Conservation (phyloP, 2,797 vertebrate genomes). For the Varecia variegata region DNA sequence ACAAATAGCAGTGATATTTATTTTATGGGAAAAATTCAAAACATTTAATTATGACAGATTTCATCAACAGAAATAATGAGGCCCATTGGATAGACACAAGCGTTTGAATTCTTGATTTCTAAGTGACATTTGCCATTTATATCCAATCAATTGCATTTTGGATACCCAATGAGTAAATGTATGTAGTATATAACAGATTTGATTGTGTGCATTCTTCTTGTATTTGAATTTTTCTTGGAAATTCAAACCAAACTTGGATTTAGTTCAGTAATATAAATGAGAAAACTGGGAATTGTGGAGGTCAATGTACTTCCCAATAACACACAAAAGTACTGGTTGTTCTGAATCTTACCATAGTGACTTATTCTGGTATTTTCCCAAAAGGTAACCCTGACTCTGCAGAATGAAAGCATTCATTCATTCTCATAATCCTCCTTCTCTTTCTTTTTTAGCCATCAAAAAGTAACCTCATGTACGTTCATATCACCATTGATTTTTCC, state of each 20-base stretch:
- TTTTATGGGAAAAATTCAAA: not conserved
- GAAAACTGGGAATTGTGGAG: not conserved
- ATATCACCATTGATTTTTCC: conserved; percentile 15
- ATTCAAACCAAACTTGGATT: not conserved
- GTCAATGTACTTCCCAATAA: not conserved
- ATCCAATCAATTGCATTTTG: not conserved
- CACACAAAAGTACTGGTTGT: not conserved
- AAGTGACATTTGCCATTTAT: not conserved
- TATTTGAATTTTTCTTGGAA: not conserved
- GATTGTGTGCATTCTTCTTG: not conserved
- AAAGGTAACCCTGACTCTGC: not conserved
- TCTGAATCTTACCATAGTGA: not conserved
- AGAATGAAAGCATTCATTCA: not conserved
- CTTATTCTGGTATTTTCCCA: not conserved
- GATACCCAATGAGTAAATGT: not conserved
- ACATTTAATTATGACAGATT: not conserved
- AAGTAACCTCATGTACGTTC: not conserved
- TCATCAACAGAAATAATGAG: not conserved
- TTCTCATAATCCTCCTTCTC: not conserved
- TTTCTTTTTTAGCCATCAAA: not conserved
- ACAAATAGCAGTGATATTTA: not conserved
- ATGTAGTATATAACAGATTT: not conserved
- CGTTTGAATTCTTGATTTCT: not conserved
- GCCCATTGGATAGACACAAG: not conserved
- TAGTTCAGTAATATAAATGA: not conserved